Percentiles rank a stretch among this genome's conserved stretches.
phyloP scores from a whole-genome alignment of 2,888 invertebrate species.

The Lasius platythorax region DNA sequence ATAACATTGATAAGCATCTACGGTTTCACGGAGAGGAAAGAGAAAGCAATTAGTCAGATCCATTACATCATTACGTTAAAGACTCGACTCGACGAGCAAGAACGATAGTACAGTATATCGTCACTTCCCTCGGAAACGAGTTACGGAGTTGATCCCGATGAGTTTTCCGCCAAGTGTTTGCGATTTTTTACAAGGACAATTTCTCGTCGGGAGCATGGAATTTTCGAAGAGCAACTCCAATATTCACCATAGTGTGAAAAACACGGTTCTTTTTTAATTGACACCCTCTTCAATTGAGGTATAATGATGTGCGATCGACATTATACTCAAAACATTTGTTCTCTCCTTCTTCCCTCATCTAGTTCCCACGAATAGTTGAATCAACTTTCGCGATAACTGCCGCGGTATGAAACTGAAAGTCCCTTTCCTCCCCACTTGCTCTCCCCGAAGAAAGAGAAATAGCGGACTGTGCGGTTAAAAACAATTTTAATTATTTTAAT shows the following conservation, averaged over 20 bases:
- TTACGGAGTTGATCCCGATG: neutral
- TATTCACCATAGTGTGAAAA: conserved; percentile 11
- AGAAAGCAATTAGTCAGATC: neutral
- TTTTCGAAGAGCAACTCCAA: conserved; percentile 15
- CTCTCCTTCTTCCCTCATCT: neutral
- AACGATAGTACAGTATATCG: neutral
- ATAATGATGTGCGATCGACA: conserved; percentile 39
- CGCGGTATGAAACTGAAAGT: neutral
- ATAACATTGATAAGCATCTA: conserved; percentile 78
- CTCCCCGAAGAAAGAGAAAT: neutral
- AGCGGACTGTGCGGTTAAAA: conserved; percentile 36
- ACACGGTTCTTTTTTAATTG: conserved; percentile 22
- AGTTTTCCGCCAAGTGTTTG: conserved; percentile 9
- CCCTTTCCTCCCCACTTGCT: neutral
- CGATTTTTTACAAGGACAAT: conserved; percentile 17
- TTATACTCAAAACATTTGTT: conserved; percentile 31
- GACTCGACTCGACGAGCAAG: neutral
- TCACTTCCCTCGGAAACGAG: conserved; percentile 5
- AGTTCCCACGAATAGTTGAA: conserved; percentile 27
- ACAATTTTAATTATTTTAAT: conserved; percentile 57
- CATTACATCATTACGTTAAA: conserved; percentile 13
- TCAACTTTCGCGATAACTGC: conserved; percentile 32
- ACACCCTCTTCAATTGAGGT: conserved; percentile 2
- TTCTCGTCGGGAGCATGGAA: neutral
- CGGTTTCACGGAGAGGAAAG: conserved; percentile 32